A percentile compares a stretch with the other conserved stretches of the same genome.
Conservation (phyloP, 1,140 invertebrate genomes). For the Musca vetustissima region DNA sequence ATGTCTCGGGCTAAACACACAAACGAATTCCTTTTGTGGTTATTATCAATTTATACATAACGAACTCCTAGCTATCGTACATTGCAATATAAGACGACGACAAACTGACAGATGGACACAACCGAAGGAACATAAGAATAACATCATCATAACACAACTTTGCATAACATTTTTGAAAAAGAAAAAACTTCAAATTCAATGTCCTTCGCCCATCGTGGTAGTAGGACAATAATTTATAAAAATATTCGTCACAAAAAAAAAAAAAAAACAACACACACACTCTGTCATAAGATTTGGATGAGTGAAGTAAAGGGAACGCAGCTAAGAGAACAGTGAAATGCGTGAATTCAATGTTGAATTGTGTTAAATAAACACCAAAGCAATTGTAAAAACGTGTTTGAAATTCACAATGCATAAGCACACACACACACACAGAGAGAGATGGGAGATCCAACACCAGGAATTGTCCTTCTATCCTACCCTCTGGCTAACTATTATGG, state of each 20-base stretch:
- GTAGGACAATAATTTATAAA: neutral
- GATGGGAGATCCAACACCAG: neutral
- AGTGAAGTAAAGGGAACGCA: too few relatives aligned
- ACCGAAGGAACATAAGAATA: neutral
- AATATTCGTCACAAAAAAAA: neutral
- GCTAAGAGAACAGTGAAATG: too few relatives aligned
- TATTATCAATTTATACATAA: neutral
- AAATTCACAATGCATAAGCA: neutral
- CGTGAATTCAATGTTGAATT: neutral
- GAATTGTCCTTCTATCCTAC: neutral
- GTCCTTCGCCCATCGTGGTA: neutral
- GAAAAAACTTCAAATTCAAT: neutral
- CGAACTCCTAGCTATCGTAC: neutral
- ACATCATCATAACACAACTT: neutral
- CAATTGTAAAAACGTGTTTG: conserved; percentile 11
- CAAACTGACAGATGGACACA: neutral
- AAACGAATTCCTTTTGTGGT: neutral
- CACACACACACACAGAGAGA: too few relatives aligned
- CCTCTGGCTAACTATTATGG: neutral
- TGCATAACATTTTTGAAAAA: too few relatives aligned
- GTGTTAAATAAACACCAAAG: conserved; percentile 1
- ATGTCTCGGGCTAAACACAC: neutral
- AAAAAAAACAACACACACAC: too few relatives aligned
- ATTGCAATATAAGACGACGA: neutral
- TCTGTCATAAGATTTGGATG: too few relatives aligned